Percentiles rank a stretch among this genome's conserved stretches.
Evolutionary conservation across 2,797 vertebrate genomes (phyloP).

Genomic region (Potorous gilbertii): DNA sequence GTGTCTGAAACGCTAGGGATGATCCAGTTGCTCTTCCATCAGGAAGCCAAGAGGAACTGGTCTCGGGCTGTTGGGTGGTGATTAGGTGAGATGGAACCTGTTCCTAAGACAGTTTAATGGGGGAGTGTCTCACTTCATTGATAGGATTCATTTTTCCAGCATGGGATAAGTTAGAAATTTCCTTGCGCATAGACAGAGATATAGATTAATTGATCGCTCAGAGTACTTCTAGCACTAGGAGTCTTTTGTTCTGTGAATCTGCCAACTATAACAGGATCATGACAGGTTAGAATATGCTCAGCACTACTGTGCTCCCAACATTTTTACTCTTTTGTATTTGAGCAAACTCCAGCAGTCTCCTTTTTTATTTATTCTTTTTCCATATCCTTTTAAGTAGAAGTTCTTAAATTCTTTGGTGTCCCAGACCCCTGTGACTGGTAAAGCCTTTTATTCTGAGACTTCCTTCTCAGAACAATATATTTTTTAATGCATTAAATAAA

Average conservation of each 20-base stretch:
- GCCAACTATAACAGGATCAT: not conserved
- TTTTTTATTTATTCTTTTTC: not conserved
- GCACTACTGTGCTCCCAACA: not conserved
- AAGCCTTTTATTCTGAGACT: not conserved
- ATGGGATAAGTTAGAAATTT: too few relatives aligned
- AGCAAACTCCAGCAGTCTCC: not conserved
- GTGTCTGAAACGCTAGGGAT: not conserved
- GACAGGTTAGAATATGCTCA: not conserved
- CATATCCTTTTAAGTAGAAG: not conserved
- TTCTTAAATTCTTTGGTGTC: not conserved
- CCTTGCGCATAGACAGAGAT: too few relatives aligned
- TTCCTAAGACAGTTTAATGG: not conserved
- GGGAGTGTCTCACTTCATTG: too few relatives aligned
- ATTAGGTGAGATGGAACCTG: not conserved
- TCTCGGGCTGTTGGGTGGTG: too few relatives aligned
- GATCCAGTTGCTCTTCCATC: not conserved
- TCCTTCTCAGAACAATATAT: not conserved
- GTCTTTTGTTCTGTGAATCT: not conserved
- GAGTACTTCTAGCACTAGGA: not conserved
- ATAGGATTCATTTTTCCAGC: not conserved
- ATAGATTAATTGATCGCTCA: not conserved
- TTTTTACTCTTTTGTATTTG: conserved; percentile 4
- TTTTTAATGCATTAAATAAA: not conserved
- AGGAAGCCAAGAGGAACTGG: not conserved
- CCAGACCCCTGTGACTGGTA: not conserved